These are phyloP conservation scores for Graptemys geographica DNA, from an alignment of 2,797 vertebrate genomes.

Conservation along the genomic window DNA sequence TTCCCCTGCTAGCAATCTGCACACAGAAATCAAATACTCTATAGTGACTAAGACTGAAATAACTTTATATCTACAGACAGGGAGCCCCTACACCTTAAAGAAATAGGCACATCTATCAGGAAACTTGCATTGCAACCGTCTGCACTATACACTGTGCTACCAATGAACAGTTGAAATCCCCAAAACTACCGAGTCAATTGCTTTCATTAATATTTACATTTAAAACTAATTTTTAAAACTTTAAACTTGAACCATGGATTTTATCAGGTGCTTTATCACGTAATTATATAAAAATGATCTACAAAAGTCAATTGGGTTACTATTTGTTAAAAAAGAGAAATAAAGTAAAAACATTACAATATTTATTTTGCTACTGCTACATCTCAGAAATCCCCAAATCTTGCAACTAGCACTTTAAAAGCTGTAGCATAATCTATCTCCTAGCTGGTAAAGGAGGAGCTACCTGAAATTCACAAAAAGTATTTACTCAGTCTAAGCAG, in stretches of 20 bases:
- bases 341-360: fast-evolving
- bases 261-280: background rate
- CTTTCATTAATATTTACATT: background rate
- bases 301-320: background rate
- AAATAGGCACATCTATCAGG: background rate
- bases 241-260: background rate
- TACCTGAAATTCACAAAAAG: background rate
- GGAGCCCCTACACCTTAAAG: background rate
- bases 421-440: background rate
- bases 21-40: background rate
- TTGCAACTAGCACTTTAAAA: background rate
- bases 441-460: background rate
- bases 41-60: background rate
- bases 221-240: background rate
- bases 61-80: background rate
- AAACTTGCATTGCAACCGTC: background rate
- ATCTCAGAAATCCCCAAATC: background rate
- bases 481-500: background rate
- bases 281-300: background rate
- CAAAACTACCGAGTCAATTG: background rate
- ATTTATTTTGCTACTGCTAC: fast-evolving
- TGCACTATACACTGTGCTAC: background rate
- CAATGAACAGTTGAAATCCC: background rate
- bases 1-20: background rate
- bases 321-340: fast-evolving